These are phyloP conservation scores for Rhogogaster chlorosoma DNA, from an alignment of 2,888 invertebrate genomes.

Conservation along the genomic window DNA sequence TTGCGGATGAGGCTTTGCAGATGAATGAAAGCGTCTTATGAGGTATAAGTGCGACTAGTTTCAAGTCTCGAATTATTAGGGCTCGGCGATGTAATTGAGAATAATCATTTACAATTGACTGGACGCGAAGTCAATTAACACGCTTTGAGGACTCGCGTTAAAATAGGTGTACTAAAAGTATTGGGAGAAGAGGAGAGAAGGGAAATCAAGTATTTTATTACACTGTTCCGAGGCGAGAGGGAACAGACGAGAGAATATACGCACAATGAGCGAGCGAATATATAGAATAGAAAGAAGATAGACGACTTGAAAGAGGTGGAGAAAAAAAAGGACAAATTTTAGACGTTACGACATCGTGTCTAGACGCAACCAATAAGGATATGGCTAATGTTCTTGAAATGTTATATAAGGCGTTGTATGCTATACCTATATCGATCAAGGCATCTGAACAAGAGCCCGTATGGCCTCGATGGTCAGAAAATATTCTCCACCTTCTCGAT, in stretches of 20 bases:
- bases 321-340: neutral
- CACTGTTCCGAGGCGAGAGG: neutral
- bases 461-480: neutral
- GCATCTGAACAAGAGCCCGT: neutral
- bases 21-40: neutral
- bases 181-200: neutral
- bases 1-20: neutral
- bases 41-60: neutral
- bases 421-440: neutral
- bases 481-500: neutral
- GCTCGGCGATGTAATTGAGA: neutral
- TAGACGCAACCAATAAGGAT: constrained; percentile 32
- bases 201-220: neutral
- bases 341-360: constrained; percentile 26
- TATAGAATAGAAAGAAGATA: neutral
- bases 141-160: neutral
- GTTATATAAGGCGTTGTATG: neutral
- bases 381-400: neutral
- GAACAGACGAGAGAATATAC: neutral
- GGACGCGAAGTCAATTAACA: neutral
- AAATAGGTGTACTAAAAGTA: neutral
- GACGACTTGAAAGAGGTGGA: neutral
- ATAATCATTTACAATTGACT: neutral
- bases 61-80: neutral
- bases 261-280: neutral